Evolutionary conservation across 2,888 invertebrate species (phyloP).

Genomic region (Dioctria rufipes): DNA sequence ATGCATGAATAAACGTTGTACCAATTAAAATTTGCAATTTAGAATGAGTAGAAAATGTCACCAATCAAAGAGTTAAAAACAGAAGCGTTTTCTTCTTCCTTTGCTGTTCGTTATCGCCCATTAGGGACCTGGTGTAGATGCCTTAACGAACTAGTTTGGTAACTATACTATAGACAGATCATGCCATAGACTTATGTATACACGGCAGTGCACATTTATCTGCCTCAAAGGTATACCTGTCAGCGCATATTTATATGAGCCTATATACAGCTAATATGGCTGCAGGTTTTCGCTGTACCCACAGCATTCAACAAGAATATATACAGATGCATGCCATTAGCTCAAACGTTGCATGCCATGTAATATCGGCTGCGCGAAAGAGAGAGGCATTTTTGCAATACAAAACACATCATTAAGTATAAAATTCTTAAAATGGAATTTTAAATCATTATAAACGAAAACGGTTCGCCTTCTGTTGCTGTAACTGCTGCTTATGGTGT

Average conservation of each 20-base stretch:
- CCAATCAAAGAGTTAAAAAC: slow-evolving; percentile 46
- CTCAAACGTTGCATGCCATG: not conserved
- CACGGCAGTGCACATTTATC: slow-evolving; percentile 60
- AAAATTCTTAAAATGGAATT: slow-evolving; percentile 73
- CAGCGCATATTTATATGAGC: slow-evolving; percentile 58
- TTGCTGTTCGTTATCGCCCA: slow-evolving; percentile 54
- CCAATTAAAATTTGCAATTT: slow-evolving; percentile 46
- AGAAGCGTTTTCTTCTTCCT: slow-evolving; percentile 50
- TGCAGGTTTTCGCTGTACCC: slow-evolving; percentile 34
- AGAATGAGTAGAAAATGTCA: slow-evolving; percentile 46
- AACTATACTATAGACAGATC: slow-evolving; percentile 57
- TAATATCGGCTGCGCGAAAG: not conserved
- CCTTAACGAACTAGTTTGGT: slow-evolving; percentile 69
- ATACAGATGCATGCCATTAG: slow-evolving; percentile 43
- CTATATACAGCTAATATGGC: slow-evolving; percentile 36
- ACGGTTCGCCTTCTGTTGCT: slow-evolving; percentile 44
- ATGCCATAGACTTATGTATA: slow-evolving; percentile 37
- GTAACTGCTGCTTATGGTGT: slow-evolving; percentile 24
- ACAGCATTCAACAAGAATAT: not conserved
- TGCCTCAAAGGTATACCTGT: slow-evolving; percentile 61
- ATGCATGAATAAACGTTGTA: slow-evolving; percentile 9
- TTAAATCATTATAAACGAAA: slow-evolving; percentile 68
- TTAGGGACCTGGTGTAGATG: slow-evolving; percentile 57
- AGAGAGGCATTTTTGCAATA: slow-evolving; percentile 57
- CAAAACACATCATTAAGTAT: slow-evolving; percentile 73